A percentile compares a stretch with the other conserved stretches of the same genome.
Evolutionary conservation across 2,113 vertebrate species (phyloP).

Genomic region (Gambusia affinis): DNA sequence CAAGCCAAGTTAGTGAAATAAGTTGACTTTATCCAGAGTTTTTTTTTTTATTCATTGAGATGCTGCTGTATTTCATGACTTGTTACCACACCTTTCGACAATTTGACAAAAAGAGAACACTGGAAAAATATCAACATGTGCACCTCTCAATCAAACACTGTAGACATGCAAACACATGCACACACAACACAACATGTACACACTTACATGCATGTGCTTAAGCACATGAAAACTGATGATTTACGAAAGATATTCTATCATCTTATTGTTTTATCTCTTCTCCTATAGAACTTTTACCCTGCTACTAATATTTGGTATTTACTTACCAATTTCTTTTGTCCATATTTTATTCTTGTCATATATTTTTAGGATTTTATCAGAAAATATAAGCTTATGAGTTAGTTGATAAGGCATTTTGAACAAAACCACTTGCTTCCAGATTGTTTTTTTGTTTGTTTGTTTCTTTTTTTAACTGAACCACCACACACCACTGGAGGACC

Average conservation of each 20-base stretch:
- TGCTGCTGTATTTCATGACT: neutral
- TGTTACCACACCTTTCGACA: conserved; percentile 23
- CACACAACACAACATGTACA: conserved; percentile 18
- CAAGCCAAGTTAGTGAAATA: neutral
- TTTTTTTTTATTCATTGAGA: neutral
- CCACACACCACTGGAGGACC: conserved; percentile 18
- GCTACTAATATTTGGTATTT: conserved; percentile 27
- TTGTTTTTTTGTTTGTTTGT: neutral
- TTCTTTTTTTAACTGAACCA: conserved; percentile 11
- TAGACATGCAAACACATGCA: conserved; percentile 60
- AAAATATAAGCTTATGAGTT: conserved; percentile 14
- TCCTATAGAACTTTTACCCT: neutral
- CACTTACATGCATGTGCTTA: neutral
- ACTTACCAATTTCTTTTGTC: conserved; percentile 11
- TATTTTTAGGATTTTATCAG: neutral
- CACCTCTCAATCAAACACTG: conserved; percentile 22
- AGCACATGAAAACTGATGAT: conserved; percentile 28
- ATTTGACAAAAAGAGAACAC: conserved; percentile 27
- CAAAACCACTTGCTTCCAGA: conserved; percentile 48
- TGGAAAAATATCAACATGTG: conserved; percentile 1
- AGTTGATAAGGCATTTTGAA: conserved; percentile 64
- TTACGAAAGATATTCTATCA: conserved; percentile 46
- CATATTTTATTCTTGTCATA: conserved; percentile 14
- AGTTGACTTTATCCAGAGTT: neutral
- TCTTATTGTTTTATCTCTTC: conserved; percentile 1